phyloP scores from a whole-genome alignment of 2,113 vertebrate genomes.

The Pachycephala philippinensis region DNA sequence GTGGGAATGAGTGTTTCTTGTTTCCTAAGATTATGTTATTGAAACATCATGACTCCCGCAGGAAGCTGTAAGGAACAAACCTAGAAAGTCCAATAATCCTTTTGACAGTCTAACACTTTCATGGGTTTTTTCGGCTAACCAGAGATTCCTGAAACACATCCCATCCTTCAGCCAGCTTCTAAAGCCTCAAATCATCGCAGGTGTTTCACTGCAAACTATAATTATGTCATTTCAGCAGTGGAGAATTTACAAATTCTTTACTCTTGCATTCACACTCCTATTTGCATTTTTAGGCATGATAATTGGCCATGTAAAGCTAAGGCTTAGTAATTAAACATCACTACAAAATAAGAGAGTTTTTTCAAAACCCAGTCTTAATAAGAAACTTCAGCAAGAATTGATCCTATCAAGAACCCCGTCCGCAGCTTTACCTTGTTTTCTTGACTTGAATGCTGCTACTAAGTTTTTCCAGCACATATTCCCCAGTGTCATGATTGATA shows the following conservation, averaged over 20 bases:
- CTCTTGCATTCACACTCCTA: not conserved
- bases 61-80: not conserved
- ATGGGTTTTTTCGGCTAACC: not conserved
- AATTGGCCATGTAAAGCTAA: not conserved
- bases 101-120: not conserved
- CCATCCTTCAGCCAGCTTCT: not conserved
- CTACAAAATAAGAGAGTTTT: not conserved
- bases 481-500: slow-evolving; percentile 97
- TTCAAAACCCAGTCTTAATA: not conserved
- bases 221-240: not conserved
- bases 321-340: not conserved
- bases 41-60: not conserved
- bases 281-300: not conserved
- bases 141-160: not conserved
- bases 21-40: not conserved
- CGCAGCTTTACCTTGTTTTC: slow-evolving; percentile 89
- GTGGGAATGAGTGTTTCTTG: not conserved
- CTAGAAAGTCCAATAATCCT: not conserved
- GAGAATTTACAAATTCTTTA: not conserved
- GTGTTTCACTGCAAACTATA: not conserved
- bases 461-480: slow-evolving; percentile 94
- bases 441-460: slow-evolving; percentile 99
- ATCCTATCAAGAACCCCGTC: not conserved
- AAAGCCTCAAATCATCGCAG: not conserved
- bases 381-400: not conserved